Evolutionary conservation across 2,888 invertebrate genomes (phyloP).

Genomic region (Acronicta alni): DNA sequence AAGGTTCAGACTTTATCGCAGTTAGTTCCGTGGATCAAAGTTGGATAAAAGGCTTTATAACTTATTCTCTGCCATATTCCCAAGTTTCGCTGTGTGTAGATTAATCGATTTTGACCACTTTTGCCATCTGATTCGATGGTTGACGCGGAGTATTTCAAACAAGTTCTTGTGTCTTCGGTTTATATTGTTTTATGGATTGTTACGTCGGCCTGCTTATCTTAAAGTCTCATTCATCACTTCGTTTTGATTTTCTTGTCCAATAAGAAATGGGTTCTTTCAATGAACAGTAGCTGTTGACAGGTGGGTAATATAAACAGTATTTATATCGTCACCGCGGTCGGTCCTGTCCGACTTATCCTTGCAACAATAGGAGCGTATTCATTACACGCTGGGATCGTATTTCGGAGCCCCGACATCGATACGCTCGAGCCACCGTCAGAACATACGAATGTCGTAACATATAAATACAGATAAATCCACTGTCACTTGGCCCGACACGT

Average conservation of each 20-base stretch:
- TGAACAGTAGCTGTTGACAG: constrained; percentile 36
- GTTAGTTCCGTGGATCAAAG: constrained; percentile 46
- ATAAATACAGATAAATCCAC: constrained; percentile 54
- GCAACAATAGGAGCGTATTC: constrained; percentile 75
- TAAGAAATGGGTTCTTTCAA: constrained; percentile 7
- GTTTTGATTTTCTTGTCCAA: constrained; percentile 10
- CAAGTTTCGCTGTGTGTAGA: constrained; percentile 24
- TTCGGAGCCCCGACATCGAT: constrained; percentile 61
- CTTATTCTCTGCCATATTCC: constrained; percentile 39
- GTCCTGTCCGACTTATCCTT: constrained; percentile 63
- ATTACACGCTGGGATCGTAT: constrained; percentile 73
- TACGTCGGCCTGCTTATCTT: constrained; percentile 6
- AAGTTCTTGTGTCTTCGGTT: constrained; percentile 14
- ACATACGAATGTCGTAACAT: constrained; percentile 32
- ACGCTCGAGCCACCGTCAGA: constrained; percentile 46
- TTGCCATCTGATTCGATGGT: constrained; percentile 20
- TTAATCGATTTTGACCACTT: constrained; percentile 31
- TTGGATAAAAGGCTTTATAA: constrained; percentile 34
- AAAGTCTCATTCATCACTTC: constrained; percentile 13
- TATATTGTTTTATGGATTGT: constrained; percentile 12
- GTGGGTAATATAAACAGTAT: constrained; percentile 34
- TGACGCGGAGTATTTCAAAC: constrained; percentile 22
- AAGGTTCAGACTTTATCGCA: constrained; percentile 38
- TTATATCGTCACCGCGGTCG: constrained; percentile 31
- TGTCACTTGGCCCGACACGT: constrained; percentile 53